phyloP scores from a whole-genome alignment of 2,888 invertebrate genomes.

The Malthinus seriepunctatus region DNA sequence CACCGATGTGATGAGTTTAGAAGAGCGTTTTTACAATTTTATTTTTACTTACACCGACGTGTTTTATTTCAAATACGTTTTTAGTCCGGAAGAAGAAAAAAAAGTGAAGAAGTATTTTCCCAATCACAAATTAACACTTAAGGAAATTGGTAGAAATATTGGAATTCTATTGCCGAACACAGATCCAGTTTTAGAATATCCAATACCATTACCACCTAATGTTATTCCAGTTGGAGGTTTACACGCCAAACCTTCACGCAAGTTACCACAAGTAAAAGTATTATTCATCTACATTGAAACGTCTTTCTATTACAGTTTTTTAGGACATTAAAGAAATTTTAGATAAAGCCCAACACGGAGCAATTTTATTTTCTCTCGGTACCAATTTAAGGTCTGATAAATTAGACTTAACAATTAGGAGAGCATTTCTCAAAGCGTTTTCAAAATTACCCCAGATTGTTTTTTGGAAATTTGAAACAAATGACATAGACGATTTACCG shows the following conservation, averaged over 20 bases:
- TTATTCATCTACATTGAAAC: too few species aligned
- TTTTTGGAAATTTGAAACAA: slow-evolving; percentile 50
- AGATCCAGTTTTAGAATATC: slow-evolving; percentile 38
- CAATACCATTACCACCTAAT: slow-evolving; percentile 41
- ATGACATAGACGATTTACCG: slow-evolving; percentile 43
- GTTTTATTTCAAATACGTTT: slow-evolving; percentile 21
- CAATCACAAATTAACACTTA: slow-evolving; percentile 33
- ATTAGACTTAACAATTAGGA: slow-evolving; percentile 37
- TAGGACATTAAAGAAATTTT: slow-evolving; percentile 45
- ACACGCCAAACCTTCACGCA: slow-evolving; percentile 39
- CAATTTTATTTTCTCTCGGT: slow-evolving; percentile 50
- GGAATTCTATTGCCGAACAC: slow-evolving; percentile 43
- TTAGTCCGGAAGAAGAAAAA: slow-evolving; percentile 27
- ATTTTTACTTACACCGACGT: slow-evolving; percentile 19
- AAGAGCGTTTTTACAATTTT: slow-evolving; percentile 35
- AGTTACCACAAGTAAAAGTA: slow-evolving; percentile 38
- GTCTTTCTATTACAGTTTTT: neutral
- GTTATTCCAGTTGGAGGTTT: slow-evolving; percentile 49
- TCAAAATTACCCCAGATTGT: slow-evolving; percentile 47
- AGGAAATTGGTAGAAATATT: slow-evolving; percentile 38
- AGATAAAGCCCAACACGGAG: slow-evolving; percentile 46
- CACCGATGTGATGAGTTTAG: slow-evolving; percentile 34
- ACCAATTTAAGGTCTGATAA: slow-evolving; percentile 44
- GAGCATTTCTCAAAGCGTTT: slow-evolving; percentile 46
- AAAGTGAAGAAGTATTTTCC: slow-evolving; percentile 36